Base-by-base conservation (phyloP, 2,113 vertebrate species). In the Ursus arctos region DNA sequence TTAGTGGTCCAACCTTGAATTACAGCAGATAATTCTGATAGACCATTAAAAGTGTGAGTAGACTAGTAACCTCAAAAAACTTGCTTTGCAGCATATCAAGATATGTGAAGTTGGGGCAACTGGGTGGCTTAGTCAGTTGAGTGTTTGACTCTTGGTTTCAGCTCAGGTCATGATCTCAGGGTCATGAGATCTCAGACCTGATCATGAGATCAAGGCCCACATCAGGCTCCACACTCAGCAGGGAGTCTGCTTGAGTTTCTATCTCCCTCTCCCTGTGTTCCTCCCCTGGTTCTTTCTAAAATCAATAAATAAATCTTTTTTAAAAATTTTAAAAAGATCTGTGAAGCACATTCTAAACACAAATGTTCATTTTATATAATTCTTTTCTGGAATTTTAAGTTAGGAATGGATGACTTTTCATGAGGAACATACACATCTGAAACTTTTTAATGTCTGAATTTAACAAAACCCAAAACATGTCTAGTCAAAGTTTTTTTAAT, bases 391-490 rank as follows among this genome's bases (percentile, higher is more conserved):
- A 91, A 91, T 77, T 91, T 88, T 86, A 94, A 80, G 4, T 67
- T 94, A 81, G 24, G 43, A 94, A 88, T 69, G 5, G 15, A 47
- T 96, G 49, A 76, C 33, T 93, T 79, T 79, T 95, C 49, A 21
- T 88, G 47, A 91, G 2, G 1, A 89, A 91, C 61, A 59, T 72
- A 13, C 10, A 96, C 33, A 89, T 77, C 40, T 12, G 91, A 33
- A 85, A 88, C 11, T n/a, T 95, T 88, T 96, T 91, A 93, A 55
- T 81, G 71, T 92, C 3, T 89, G 63, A 94, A 93, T 77, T 94
- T 77, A 82, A 40, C 31, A 95, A 97, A 97, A 95, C 3, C 14
- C 12, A 71, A 89, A 94, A 92, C 33, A 95, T 33, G 94, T 88
- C 79, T 97, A 26, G 65, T 61, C 88, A 97, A 88, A 94, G 31